Evolutionary conservation across 2,888 invertebrate genomes (phyloP).

Genomic region (Beris morrisii): DNA sequence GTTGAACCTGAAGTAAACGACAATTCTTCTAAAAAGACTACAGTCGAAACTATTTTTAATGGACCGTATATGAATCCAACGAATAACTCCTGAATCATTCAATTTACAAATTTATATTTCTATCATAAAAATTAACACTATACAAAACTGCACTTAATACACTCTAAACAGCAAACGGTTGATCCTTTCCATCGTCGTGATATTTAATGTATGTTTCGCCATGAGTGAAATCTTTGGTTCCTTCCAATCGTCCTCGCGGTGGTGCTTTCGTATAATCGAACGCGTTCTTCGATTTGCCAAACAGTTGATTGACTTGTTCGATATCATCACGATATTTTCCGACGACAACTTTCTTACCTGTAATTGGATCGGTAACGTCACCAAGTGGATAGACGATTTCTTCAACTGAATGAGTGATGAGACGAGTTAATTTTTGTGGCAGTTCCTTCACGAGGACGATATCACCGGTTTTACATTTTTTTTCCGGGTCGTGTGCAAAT

Average conservation of each 20-base stretch:
- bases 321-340: conserved; percentile 75
- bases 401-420: conserved; percentile 78
- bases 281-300: conserved; percentile 67
- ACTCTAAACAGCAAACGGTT: conserved; percentile 68
- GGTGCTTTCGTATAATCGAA: conserved; percentile 80
- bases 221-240: conserved; percentile 78
- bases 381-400: conserved; percentile 80
- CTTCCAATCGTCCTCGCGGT: conserved; percentile 78
- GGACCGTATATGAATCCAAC: too few relatives aligned
- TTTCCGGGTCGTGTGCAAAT: conserved; percentile 78
- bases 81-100: too few relatives aligned
- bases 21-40: too few relatives aligned
- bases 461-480: conserved; percentile 79
- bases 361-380: conserved; percentile 83
- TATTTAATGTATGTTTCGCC: conserved; percentile 76
- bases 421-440: conserved; percentile 70
- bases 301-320: conserved; percentile 66
- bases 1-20: too few relatives aligned
- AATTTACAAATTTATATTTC: too few relatives aligned
- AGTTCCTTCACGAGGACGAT: conserved; percentile 76
- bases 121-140: too few relatives aligned
- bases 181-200: conserved; percentile 73
- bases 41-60: too few relatives aligned
- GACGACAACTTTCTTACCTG: conserved; percentile 75
- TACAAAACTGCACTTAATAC: not conserved